Percentiles rank a stretch among this genome's conserved stretches.
phyloP scores from a whole-genome alignment of 2,888 invertebrate genomes.

The Pseudeuparius sepicola region DNA sequence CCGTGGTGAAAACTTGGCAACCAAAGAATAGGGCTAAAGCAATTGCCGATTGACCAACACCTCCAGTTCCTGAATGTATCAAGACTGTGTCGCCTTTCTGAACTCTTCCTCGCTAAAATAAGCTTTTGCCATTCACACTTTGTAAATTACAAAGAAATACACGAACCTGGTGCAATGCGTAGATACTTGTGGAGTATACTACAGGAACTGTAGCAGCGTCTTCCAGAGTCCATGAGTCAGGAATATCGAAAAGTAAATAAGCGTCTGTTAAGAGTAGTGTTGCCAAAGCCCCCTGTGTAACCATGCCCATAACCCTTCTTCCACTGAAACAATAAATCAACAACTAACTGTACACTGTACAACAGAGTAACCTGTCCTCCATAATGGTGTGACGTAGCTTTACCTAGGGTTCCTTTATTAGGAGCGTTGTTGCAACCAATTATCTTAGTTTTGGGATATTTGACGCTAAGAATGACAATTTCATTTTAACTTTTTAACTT shows the following conservation, averaged over 20 bases:
- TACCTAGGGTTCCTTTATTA: too few relatives aligned
- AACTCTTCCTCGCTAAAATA: constrained; percentile 30
- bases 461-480: too few relatives aligned
- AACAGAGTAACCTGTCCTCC: too few relatives aligned
- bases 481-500: too few relatives aligned
- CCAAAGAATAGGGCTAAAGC: constrained; percentile 52
- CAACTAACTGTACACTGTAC: too few relatives aligned
- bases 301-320: constrained; percentile 39
- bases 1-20: constrained; percentile 58
- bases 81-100: constrained; percentile 32
- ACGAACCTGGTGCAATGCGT: constrained; percentile 28
- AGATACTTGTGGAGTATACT: constrained; percentile 43
- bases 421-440: too few relatives aligned
- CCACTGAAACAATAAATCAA: constrained; percentile 27
- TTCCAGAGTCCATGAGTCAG: constrained; percentile 45
- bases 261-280: constrained; percentile 43
- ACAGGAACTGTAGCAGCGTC: constrained; percentile 53
- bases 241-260: constrained; percentile 43
- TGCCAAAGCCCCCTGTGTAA: constrained; percentile 44
- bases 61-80: constrained; percentile 53
- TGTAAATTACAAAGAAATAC: too few relatives aligned
- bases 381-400: too few relatives aligned
- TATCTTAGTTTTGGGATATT: too few relatives aligned
- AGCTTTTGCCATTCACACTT: too few relatives aligned
- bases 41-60: constrained; percentile 68